Conservation (phyloP, 2,797 vertebrate genomes). For the Melanogrammus aeglefinus region DNA sequence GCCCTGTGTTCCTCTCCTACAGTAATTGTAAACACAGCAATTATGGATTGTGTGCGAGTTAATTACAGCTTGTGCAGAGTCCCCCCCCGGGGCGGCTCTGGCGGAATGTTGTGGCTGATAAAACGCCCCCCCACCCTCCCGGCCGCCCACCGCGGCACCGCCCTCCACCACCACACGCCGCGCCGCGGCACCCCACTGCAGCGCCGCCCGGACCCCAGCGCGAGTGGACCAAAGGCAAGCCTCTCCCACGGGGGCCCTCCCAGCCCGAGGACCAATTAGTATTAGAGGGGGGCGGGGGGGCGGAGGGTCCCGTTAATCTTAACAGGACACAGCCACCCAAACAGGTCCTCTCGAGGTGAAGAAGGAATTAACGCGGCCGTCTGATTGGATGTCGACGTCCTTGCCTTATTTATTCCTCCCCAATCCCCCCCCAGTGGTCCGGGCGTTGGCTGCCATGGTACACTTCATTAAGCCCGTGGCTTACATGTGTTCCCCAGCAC, state of each 20-base stretch:
- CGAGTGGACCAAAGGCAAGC: slow-evolving; percentile 77
- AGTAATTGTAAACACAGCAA: slow-evolving; percentile 83
- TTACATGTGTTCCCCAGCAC: slow-evolving; percentile 51
- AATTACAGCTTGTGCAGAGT: slow-evolving; percentile 77
- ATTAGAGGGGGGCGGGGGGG: slow-evolving; percentile 57
- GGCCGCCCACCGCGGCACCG: slow-evolving; percentile 62
- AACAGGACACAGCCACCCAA: slow-evolving; percentile 74
- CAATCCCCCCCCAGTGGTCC: slow-evolving; percentile 30
- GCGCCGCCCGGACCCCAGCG: slow-evolving; percentile 59
- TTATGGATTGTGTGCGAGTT: slow-evolving; percentile 84
- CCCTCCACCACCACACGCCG: slow-evolving; percentile 52
- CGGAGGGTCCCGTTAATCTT: slow-evolving; percentile 60
- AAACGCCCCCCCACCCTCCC: slow-evolving; percentile 73
- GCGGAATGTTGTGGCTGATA: slow-evolving; percentile 78
- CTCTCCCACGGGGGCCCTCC: slow-evolving; percentile 61
- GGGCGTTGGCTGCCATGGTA: slow-evolving; percentile 51
- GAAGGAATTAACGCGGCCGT: slow-evolving; percentile 70
- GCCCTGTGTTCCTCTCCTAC: slow-evolving; percentile 64
- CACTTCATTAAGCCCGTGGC: slow-evolving; percentile 50
- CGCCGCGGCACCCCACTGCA: slow-evolving; percentile 56
- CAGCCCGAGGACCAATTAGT: slow-evolving; percentile 80
- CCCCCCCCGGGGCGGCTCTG: slow-evolving; percentile 67
- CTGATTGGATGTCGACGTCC: slow-evolving; percentile 67
- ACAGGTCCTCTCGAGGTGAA: slow-evolving; percentile 80
- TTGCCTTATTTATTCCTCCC: slow-evolving; percentile 55